These are phyloP conservation scores for Yponomeuta sedellus DNA, from an alignment of 2,888 invertebrate species.

Conservation along the genomic window DNA sequence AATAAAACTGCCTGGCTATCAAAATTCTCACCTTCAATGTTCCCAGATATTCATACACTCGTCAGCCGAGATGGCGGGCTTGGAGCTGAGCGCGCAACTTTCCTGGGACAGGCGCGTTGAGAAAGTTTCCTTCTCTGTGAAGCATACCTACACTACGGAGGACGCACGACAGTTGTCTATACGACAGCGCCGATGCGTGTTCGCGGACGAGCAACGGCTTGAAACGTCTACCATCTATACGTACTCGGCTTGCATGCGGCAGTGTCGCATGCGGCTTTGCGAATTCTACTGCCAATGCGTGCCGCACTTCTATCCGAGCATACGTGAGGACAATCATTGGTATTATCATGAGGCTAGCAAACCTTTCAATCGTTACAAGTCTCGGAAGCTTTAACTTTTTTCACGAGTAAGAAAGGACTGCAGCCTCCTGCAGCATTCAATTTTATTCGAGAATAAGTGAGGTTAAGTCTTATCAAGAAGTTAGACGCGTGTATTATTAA, in stretches of 20 bases:
- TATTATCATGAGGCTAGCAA: too few species aligned
- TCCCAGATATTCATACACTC: constrained; percentile 79
- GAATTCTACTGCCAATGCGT: constrained; percentile 81
- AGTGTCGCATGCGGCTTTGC: constrained; percentile 82
- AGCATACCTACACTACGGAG: constrained; percentile 85
- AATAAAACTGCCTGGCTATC: too few species aligned
- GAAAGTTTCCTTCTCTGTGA: constrained; percentile 81
- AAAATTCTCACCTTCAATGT: background rate
- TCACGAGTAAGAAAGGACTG: too few species aligned
- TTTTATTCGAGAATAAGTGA: too few species aligned
- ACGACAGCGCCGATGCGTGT: constrained; percentile 82
- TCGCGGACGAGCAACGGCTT: constrained; percentile 80
- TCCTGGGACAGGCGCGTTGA: constrained; percentile 80
- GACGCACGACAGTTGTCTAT: constrained; percentile 81
- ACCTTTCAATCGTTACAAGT: too few species aligned
- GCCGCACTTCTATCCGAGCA: constrained; percentile 81
- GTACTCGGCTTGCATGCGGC: constrained; percentile 83
- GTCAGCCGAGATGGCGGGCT: constrained; percentile 81
- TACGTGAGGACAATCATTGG: background rate
- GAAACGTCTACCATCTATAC: constrained; percentile 79
- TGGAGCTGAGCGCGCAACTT: constrained; percentile 82
- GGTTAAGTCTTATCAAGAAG: too few species aligned
- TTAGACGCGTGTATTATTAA: too few species aligned
- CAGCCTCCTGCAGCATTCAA: too few species aligned
- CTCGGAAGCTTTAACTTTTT: too few species aligned